Base-by-base conservation (phyloP, 1,140 invertebrate species). In the Pseudomyrmex cubaensis region DNA sequence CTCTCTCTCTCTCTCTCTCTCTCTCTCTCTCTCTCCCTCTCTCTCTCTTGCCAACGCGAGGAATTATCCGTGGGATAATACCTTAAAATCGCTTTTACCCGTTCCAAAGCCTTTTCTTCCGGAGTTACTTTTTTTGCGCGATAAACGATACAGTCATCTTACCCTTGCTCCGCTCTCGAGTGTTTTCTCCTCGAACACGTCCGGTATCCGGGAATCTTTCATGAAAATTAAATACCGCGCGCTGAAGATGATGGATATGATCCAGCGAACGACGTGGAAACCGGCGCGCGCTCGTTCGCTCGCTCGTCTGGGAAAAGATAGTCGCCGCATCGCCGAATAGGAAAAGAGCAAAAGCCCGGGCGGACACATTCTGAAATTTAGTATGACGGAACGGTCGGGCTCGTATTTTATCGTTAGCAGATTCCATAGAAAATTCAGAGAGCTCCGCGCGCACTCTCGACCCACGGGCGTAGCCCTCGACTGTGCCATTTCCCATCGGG, bases 371-470 rank as follows among this genome's bases (percentile, higher is more conserved):
- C 66, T 69, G 84, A 72, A 87, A 87, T 70, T 85, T 87, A 85
- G 54, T 56, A 54, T 50, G 48, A 62, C 63, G 46, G 85, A 57
- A 73, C 54, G 25, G 25, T 25, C 15, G 15, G 44, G 46, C 84
- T 85, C 84, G 72, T 83, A 72, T 83, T 86, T 87, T 82, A 66
- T 86, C 73, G 78, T 86, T 86, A 83, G 85, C 80, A 75, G 46
- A 83, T 83, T 70, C 73, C 50, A 86, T 83, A 75, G 78, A 56
- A 77, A 83, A 78, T 77, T 86, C 78, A 82, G 54, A 82, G 54
- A 75, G 57, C 66, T 25, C 35, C 73, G 62, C 15, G 35, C 35
- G 35, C 35, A 35, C 35, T 35, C 48, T 61, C 80, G 80, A 74
- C 80, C 64, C 35, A 35, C 82, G 50, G 63, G 66, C 56, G 66